A percentile compares a stretch with the other conserved stretches of the same genome.
Evolutionary conservation across 2,113 vertebrate genomes (phyloP).

Genomic region (Serilophus lunatus): DNA sequence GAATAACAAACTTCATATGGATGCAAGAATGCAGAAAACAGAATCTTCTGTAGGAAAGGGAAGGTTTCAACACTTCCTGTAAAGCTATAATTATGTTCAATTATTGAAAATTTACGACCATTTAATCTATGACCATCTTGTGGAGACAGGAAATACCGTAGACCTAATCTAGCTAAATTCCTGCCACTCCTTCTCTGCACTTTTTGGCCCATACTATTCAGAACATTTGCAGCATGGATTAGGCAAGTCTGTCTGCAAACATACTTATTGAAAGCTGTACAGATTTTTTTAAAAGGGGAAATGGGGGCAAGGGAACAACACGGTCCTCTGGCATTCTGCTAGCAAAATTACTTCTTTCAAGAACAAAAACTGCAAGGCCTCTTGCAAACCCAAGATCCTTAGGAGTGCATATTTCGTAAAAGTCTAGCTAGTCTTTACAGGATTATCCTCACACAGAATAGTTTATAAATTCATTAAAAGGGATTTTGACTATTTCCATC

Average conservation of each 20-base stretch:
- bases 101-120: neutral
- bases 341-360: neutral
- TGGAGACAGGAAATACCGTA: constrained; percentile 23
- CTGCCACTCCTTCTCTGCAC: constrained; percentile 20
- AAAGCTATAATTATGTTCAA: neutral
- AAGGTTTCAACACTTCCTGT: neutral
- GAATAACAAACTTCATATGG: neutral
- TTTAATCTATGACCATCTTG: constrained; percentile 15
- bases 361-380: neutral
- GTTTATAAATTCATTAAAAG: neutral
- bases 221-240: neutral
- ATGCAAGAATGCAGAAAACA: neutral
- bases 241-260: neutral
- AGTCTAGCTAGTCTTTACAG: neutral
- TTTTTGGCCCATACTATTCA: neutral
- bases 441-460: neutral
- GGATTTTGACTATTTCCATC: neutral
- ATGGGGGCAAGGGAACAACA: neutral
- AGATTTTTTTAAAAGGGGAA: neutral
- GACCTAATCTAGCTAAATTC: constrained; percentile 42
- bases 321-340: neutral
- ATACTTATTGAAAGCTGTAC: neutral
- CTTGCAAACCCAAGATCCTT: neutral
- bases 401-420: neutral
- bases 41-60: neutral